Base-by-base conservation (phyloP, 1,140 invertebrate species). In the Nasonia longicornis region DNA sequence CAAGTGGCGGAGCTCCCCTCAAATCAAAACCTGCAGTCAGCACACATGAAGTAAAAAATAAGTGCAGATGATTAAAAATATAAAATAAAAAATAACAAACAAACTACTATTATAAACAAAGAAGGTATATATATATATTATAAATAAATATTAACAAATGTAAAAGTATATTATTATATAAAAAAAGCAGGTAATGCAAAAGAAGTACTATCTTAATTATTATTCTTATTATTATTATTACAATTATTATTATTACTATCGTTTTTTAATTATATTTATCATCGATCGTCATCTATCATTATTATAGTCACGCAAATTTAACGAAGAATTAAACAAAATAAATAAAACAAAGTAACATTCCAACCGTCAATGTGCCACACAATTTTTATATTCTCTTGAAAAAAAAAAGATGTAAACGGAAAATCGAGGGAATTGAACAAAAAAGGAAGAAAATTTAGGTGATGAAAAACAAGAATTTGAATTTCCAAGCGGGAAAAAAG, bases 301-400 rank as follows among this genome's bases (percentile, higher is more conserved):
- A 86, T 86, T 85, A 85, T 58, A 58, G 85, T 84, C 74, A 52
- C 31, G 14, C 70, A 73, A 79, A 80, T 80, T 63, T 64, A 73
- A 72, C n/a, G 52, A 58, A 20, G 20, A 14, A 72, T 35, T 4
- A 85, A 83, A 86, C 82, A 84, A 89, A 85, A 86, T 82, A 84
- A 89, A 85, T 83, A 87, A 89, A 88, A 72, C 86, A 89, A 89
- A 89, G 85, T 91, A 90, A 91, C 89, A 91, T 91, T 91, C 89
- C 89, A 91, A 91, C 90, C 89, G 87, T 91, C 88, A 90, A 90
- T 90, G 90, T 91, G 90, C 90, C 89, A 91, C 90, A 89, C 87
- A 89, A 90, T 89, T 90, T 91, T 90, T 90, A 90, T 90, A 90
- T 89, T 89, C 89, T 89, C 87, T 89, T 88, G 87, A 88, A 77